Evolutionary conservation across 1,140 invertebrate species (phyloP), one percentile per base, ranked within the genome.

Genomic region (Drosophila rufa): DNA sequence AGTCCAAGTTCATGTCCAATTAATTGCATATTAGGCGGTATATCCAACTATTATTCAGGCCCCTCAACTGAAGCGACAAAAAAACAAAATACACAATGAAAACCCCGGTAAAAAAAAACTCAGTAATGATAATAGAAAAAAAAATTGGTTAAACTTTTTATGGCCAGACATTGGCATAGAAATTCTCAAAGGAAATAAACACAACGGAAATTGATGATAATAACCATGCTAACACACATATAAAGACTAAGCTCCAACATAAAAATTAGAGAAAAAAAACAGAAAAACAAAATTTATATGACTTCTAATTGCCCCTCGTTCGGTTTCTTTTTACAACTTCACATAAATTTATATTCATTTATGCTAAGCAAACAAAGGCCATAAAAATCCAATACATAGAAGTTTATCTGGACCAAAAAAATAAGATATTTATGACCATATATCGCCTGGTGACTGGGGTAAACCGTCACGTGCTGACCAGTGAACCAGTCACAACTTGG

Each of bases 1-100:
- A n/a, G 81, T 61, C 84, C 82, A 86, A 85, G 67, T 81, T 82
- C 76, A 83, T 83, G 80, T 83, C 74, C 80, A 86, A 84, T 85
- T 84, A 86, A 84, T 84, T 86, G 79, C 67, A 86, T 86, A 84
- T 84, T 85, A 84, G 80, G 77, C 75, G 42, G 64, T 48, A 51
- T 64, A 57, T 47, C 36, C 57, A 74, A 84, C 74, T 81, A 74
- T 85, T 81, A 66, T 59, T 42, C 59, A 50, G 55, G 51, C 73
- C 66, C 78, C 69, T 84, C 82, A 85, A 84, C 70, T 84, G 82
- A 82, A 86, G 79, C 74, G 46, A 66, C 46, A 73, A 71, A 58
- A 59, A 22, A 19, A 25, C 30, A 70, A 66, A 70, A 73, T 58
- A 25, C 30, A 70, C 69, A 70, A 73, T 58, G 67, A 47, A 67